Percentiles rank a stretch among this genome's conserved stretches.
Evolutionary conservation across 1,140 invertebrate genomes (phyloP).

Genomic region (Capitella teleta): DNA sequence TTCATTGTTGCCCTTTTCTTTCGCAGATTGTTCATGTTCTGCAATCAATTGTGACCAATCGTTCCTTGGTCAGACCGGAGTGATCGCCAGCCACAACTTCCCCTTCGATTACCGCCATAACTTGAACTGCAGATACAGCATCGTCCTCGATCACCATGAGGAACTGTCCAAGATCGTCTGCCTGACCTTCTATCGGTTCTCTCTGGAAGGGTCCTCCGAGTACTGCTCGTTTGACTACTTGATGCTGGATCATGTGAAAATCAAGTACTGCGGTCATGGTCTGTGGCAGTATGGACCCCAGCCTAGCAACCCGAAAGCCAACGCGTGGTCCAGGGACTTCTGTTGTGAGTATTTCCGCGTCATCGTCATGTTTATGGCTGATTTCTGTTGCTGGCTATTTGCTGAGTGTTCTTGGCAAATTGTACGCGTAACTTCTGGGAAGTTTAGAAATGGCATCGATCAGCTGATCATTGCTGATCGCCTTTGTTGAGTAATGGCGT

Average conservation of each 20-base stretch:
- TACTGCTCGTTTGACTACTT: slow-evolving; percentile 10
- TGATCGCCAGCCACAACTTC: slow-evolving; percentile 9
- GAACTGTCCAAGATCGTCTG: slow-evolving; percentile 5
- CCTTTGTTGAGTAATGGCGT: too few relatives aligned
- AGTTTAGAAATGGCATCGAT: too few relatives aligned
- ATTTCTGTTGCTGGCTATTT: slow-evolving; percentile 56
- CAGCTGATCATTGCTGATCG: too few relatives aligned
- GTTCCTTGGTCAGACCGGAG: too few relatives aligned
- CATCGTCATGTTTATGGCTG: neutral
- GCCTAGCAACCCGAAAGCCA: neutral
- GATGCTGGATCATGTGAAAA: slow-evolving; percentile 46
- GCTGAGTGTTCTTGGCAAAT: slow-evolving; percentile 47
- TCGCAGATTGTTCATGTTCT: too few relatives aligned
- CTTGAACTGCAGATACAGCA: slow-evolving; percentile 6
- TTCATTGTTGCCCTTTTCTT: too few relatives aligned
- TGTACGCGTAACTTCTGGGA: too few relatives aligned
- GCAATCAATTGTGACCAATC: too few relatives aligned
- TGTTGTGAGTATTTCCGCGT: slow-evolving; percentile 13
- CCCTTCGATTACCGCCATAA: slow-evolving; percentile 9
- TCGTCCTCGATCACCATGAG: neutral
- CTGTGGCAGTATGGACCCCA: slow-evolving; percentile 10
- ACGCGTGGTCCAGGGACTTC: slow-evolving; percentile 5
- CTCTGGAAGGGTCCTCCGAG: slow-evolving; percentile 1
- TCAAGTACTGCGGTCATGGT: slow-evolving; percentile 9
- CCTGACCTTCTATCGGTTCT: slow-evolving; percentile 8